Evolutionary conservation across 2,888 invertebrate species (phyloP).

Genomic region (Polyommatus iphigenia): DNA sequence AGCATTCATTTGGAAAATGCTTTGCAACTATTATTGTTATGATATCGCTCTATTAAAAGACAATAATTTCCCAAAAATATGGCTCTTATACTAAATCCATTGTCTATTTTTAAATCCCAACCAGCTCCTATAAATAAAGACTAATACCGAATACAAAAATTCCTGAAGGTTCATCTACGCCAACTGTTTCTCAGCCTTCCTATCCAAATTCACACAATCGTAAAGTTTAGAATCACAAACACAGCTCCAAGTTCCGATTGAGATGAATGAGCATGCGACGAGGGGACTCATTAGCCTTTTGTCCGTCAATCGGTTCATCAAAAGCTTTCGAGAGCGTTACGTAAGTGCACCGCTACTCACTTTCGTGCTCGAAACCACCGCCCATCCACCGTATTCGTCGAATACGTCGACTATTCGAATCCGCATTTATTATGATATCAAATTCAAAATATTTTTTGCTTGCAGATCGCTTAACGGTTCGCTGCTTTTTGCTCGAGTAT

Average conservation of each 20-base stretch:
- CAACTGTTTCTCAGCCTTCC: not conserved
- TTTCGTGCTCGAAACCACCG: not conserved
- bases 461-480: not conserved
- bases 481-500: not conserved
- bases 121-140: no score
- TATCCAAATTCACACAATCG: not conserved
- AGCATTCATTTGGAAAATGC: no score
- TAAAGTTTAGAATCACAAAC: not conserved
- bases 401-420: not conserved
- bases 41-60: no score
- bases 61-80: no score
- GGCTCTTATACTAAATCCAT: no score
- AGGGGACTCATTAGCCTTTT: slow-evolving; percentile 6
- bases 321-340: slow-evolving; percentile 5
- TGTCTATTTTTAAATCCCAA: no score
- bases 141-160: no score
- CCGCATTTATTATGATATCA: not conserved
- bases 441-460: not conserved
- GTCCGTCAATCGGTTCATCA: slow-evolving; percentile 1
- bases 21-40: no score
- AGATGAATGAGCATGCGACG: not conserved
- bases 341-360: not conserved
- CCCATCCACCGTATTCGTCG: not conserved
- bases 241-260: not conserved
- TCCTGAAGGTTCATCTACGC: no score